Conservation (phyloP, 2,888 invertebrate genomes). For the Patella pellucida region DNA sequence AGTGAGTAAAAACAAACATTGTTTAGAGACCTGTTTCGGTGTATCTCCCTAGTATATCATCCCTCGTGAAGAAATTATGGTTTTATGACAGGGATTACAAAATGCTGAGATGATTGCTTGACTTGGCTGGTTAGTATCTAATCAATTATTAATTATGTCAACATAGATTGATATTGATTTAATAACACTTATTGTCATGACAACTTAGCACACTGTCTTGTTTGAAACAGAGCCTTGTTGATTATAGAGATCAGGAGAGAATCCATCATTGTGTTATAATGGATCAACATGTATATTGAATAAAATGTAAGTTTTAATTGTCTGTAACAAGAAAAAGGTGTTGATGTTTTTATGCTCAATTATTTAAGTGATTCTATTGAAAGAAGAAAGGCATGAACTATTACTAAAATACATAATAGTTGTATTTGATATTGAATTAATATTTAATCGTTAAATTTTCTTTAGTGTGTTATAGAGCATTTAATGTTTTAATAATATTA, state of each 20-base stretch:
- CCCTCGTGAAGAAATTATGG: too few species aligned
- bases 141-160: constrained; percentile 12
- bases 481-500: too few species aligned
- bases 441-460: too few species aligned
- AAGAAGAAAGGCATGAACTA: not conserved
- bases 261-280: too few species aligned
- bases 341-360: not conserved
- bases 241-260: not conserved
- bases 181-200: constrained; percentile 11
- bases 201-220: constrained; percentile 9
- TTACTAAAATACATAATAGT: not conserved
- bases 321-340: not conserved
- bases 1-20: too few species aligned
- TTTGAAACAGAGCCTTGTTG: not conserved
- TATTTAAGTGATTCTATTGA: not conserved
- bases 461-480: too few species aligned
- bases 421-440: not conserved
- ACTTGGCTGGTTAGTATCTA: not conserved
- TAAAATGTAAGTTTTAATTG: too few species aligned
- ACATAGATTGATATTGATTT: constrained; percentile 12
- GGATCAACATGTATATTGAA: too few species aligned
- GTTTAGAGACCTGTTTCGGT: too few species aligned
- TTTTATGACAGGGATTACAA: too few species aligned
- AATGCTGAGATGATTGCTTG: too few species aligned
- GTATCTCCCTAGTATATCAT: too few species aligned